Percentiles rank a stretch among this genome's conserved stretches.
These are phyloP conservation scores for Amphiprion clarkii DNA, from an alignment of 2,797 vertebrate species.

Conservation along the genomic window DNA sequence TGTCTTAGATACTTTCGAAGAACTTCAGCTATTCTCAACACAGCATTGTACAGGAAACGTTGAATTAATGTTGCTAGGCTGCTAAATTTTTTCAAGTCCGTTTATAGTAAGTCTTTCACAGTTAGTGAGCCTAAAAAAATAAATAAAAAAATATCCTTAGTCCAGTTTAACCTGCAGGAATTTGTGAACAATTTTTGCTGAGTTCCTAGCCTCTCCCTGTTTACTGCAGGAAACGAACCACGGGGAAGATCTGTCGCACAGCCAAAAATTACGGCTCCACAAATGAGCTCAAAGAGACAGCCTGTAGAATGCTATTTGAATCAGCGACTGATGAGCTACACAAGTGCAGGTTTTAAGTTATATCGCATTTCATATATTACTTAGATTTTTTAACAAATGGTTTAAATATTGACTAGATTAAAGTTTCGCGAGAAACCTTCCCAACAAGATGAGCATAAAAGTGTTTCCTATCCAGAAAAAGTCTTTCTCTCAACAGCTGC, in stretches of 20 bases:
- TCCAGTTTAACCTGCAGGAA: not conserved
- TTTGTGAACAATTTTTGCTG: not conserved
- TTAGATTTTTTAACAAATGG: too few relatives aligned
- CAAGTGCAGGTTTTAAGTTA: too few relatives aligned
- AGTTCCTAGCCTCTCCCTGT: not conserved
- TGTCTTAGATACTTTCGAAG: too few relatives aligned
- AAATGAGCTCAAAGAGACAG: not conserved
- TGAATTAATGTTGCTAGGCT: not conserved
- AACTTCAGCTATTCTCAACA: too few relatives aligned
- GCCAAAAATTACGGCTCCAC: not conserved
- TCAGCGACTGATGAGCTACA: not conserved
- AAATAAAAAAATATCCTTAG: not conserved
- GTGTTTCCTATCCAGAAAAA: too few relatives aligned
- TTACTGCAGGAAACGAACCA: not conserved
- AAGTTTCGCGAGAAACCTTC: too few relatives aligned
- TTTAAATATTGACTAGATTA: too few relatives aligned
- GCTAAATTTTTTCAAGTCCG: not conserved
- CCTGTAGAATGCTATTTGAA: not conserved
- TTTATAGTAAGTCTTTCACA: not conserved
- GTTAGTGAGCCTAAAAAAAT: not conserved
- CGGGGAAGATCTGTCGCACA: not conserved
- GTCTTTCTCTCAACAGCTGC: too few relatives aligned
- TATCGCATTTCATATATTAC: too few relatives aligned
- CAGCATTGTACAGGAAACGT: not conserved
- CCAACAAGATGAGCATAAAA: too few relatives aligned